Percentiles rank a stretch among this genome's conserved stretches.
Conservation (phyloP, 1,140 invertebrate genomes). For the Thaumetopoea pityocampa region DNA sequence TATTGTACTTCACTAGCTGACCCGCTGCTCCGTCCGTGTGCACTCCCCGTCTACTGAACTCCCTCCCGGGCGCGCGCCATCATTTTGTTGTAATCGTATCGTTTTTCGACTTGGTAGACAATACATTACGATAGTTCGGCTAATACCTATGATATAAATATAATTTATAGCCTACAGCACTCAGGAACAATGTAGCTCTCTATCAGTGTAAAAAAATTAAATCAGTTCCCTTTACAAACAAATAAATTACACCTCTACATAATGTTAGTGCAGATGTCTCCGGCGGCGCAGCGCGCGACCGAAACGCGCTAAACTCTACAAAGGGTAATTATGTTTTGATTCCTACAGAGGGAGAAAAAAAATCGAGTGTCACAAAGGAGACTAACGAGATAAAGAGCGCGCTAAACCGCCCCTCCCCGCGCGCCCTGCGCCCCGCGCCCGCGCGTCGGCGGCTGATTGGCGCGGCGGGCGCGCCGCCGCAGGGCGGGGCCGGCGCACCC, state of each 20-base stretch:
- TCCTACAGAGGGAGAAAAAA: conserved; percentile 72
- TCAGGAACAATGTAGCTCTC: too few species aligned
- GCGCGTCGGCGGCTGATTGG: conserved; percentile 61
- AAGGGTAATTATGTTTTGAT: conserved; percentile 76
- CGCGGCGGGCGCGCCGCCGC: conserved; percentile 44
- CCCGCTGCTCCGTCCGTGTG: too few species aligned
- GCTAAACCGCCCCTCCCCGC: conserved; percentile 70
- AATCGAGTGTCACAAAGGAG: conserved; percentile 74
- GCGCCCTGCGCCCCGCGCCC: conserved; percentile 63
- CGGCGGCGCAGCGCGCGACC: conserved; percentile 67
- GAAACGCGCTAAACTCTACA: conserved; percentile 72
- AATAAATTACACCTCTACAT: conserved; percentile 73
- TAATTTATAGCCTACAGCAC: too few species aligned
- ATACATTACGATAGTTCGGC: too few species aligned
- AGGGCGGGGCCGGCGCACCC: conserved; percentile 29
- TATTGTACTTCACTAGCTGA: too few species aligned
- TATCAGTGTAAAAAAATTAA: conserved; percentile 75
- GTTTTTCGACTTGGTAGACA: too few species aligned
- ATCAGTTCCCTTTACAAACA: too few species aligned
- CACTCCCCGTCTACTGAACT: too few species aligned
- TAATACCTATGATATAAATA: too few species aligned
- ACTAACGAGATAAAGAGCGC: conserved; percentile 75
- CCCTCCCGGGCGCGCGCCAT: too few species aligned
- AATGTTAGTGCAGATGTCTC: conserved; percentile 74
- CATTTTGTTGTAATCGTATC: too few species aligned